Base-by-base conservation (phyloP, 2,113 vertebrate genomes). In the Leptodactylus fuscus region DNA sequence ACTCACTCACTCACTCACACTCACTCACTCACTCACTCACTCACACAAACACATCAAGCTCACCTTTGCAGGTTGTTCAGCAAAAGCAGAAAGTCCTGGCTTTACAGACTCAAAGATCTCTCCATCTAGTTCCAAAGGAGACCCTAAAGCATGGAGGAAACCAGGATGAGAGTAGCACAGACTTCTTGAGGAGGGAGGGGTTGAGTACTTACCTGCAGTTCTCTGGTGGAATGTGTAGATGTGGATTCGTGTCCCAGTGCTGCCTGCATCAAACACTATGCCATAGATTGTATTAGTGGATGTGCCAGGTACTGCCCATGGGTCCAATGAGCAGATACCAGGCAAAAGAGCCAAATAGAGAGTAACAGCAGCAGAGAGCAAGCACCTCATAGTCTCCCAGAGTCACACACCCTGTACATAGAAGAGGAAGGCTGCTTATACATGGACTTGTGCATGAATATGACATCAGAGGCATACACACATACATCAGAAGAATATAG, bases 251-350 rank as follows among this genome's bases (percentile, higher is more conserved):
- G 96, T 98, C 89, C 98, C 98, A 69, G 97, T 98, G 93, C 98
- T 99, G 88, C 98, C 98, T 1, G 98, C 98, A 0, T 99, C 98
- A 89, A 99, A 99, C 96, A 99, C 98, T 92, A 99, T 93, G 88
- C 97, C 97, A 89, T 96, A 96, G 91, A 97, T 96, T 34, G 93
- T 91, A 69, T 93, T 92, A 75, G 38, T 65, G 83, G 89, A 95
- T 82, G 87, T 65, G 88, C 93, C 93, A 89, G 91, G 8, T 9
- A 92, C 93, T 15, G 96, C 96, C 87, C 89, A 90, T 89, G 93
- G 96, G 91, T 94, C 93, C 88, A 91, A 92, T 32, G 88, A 92
- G 87, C 90, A 89, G 85, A 92, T 81, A 87, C 85, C 92, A 94
- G 89, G 92, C 92, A 92, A 16, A 70, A 70, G 18, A 0, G 46